phyloP scores from a whole-genome alignment of 2,888 invertebrate genomes.

The Cerastis leucographa region DNA sequence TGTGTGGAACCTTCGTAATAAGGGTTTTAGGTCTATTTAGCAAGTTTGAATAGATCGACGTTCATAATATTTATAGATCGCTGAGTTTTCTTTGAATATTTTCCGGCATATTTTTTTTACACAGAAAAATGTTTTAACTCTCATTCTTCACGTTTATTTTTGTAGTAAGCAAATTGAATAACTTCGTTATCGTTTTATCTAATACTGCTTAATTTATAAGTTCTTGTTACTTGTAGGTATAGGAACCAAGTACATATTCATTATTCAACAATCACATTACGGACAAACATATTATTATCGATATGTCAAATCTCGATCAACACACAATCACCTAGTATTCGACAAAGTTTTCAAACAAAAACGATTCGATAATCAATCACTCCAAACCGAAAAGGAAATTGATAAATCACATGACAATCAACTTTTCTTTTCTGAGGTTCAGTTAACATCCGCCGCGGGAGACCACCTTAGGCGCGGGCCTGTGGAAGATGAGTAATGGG shows the following conservation, averaged over 20 bases:
- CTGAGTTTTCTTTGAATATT: not conserved
- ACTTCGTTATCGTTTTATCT: not conserved
- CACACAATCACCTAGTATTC: not conserved
- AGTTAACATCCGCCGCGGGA: too few relatives aligned
- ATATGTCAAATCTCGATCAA: not conserved
- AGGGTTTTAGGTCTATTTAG: slow-evolving; percentile 38
- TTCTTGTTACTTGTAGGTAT: not conserved
- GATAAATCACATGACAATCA: slow-evolving; percentile 26
- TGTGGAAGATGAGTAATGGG: too few relatives aligned
- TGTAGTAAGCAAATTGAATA: not conserved
- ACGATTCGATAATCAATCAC: slow-evolving; percentile 18
- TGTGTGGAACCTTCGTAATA: slow-evolving; percentile 26
- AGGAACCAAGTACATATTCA: not conserved
- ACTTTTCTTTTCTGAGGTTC: not conserved
- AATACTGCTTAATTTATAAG: not conserved
- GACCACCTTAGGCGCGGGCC: too few relatives aligned
- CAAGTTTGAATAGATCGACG: slow-evolving; percentile 9
- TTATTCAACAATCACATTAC: not conserved
- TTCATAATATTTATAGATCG: not conserved
- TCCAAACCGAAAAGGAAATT: slow-evolving; percentile 17
- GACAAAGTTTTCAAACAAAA: slow-evolving; percentile 9
- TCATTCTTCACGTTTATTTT: not conserved
- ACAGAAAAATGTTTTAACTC: not conserved
- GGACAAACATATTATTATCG: not conserved
- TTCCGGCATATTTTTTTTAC: not conserved